phyloP scores from a whole-genome alignment of 2,888 invertebrate genomes.

The Macrostomum cliftonense region DNA sequence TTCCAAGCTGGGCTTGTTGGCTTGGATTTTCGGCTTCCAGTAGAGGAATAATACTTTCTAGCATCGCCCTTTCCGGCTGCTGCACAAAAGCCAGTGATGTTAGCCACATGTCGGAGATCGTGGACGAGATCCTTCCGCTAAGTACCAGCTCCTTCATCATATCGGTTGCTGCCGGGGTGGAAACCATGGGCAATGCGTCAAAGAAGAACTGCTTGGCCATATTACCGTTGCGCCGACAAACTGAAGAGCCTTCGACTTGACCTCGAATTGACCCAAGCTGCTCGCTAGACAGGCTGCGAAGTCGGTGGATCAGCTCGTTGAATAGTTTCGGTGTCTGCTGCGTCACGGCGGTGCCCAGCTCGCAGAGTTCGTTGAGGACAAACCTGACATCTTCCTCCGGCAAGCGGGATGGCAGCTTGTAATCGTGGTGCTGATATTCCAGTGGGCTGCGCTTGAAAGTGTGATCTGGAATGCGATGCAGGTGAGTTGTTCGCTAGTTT shows the following conservation, averaged over 20 bases:
- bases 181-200: constrained; percentile 68
- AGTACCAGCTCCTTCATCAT: constrained; percentile 64
- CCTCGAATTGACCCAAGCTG: constrained; percentile 23
- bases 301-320: constrained; percentile 33
- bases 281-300: constrained; percentile 29
- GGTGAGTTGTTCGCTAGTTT: too few species aligned
- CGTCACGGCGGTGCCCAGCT: constrained; percentile 18
- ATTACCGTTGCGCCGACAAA: too few species aligned
- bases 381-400: too few species aligned
- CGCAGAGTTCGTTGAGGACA: too few species aligned
- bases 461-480: too few species aligned
- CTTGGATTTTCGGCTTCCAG: constrained; percentile 35
- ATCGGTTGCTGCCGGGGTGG: constrained; percentile 58
- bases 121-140: constrained; percentile 46
- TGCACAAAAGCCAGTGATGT: constrained; percentile 60
- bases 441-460: too few species aligned
- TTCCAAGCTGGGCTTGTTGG: constrained; percentile 48
- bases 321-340: constrained; percentile 39
- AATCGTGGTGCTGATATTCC: too few species aligned
- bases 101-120: constrained; percentile 59
- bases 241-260: constrained; percentile 14
- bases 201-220: constrained; percentile 42
- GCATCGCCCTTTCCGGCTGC: constrained; percentile 36
- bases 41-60: constrained; percentile 35
- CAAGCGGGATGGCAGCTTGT: too few species aligned